Percentiles rank a stretch among this genome's conserved stretches.
These are phyloP conservation scores for Brachyhypopomus occidentalis DNA, from an alignment of 2,113 vertebrate genomes.

Conservation along the genomic window DNA sequence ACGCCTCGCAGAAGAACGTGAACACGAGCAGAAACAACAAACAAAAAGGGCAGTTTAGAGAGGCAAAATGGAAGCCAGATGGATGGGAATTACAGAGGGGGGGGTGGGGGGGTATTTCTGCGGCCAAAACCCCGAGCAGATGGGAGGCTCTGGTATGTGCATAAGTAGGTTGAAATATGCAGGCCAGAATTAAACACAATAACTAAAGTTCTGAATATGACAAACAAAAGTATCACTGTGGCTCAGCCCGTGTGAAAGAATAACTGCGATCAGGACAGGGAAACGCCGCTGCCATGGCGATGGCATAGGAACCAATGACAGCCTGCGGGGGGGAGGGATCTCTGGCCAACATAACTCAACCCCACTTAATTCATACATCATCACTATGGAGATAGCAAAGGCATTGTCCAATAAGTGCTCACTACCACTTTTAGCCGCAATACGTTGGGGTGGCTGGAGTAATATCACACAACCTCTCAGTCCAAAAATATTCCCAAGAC, in stretches of 20 bases:
- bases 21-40: background rate
- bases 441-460: too few relatives aligned
- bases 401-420: background rate
- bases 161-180: slow-evolving; percentile 35
- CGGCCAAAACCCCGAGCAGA: background rate
- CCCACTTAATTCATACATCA: slow-evolving; percentile 11
- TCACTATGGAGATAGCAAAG: slow-evolving; percentile 44
- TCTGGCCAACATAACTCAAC: background rate
- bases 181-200: background rate
- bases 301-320: slow-evolving; percentile 14
- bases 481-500: background rate
- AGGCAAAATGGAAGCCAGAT: slow-evolving; percentile 31
- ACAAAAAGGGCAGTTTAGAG: background rate
- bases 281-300: slow-evolving; percentile 40
- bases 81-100: background rate
- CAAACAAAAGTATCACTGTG: background rate
- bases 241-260: background rate
- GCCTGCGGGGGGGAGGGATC: background rate
- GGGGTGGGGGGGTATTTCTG: background rate
- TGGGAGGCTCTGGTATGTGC: background rate
- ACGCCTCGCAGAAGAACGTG: background rate
- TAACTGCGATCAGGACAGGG: background rate
- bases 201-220: slow-evolving; percentile 14
- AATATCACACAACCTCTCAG: too few relatives aligned
- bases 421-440: background rate